Evolutionary conservation across 2,797 vertebrate genomes (phyloP).

Genomic region (Melopsittacus undulatus): DNA sequence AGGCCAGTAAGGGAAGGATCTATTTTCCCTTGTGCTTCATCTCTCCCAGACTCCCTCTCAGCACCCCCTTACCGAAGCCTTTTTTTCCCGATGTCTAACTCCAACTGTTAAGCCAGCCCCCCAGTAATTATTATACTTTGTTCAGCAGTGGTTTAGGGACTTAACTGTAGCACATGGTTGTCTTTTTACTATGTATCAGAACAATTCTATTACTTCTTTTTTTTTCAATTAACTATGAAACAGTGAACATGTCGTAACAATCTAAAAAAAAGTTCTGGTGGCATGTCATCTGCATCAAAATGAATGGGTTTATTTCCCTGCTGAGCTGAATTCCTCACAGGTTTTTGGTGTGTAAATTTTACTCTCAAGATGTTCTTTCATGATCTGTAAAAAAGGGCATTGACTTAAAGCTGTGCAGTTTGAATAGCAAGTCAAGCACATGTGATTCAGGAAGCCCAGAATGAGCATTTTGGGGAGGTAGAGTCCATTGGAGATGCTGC

Average conservation of each 20-base stretch:
- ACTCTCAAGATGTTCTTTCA: neutral
- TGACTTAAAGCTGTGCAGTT: neutral
- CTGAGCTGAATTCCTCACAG: neutral
- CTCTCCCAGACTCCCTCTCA: neutral
- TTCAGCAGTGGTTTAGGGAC: neutral
- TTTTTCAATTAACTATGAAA: neutral
- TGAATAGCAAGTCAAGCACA: neutral
- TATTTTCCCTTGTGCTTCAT: neutral
- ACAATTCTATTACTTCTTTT: neutral
- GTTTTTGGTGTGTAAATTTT: neutral
- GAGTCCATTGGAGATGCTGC: neutral
- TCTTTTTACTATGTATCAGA: conserved; percentile 4
- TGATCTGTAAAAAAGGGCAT: neutral
- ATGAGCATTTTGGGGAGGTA: neutral
- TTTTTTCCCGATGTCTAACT: neutral
- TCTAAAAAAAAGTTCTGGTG: neutral
- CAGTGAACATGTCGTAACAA: neutral
- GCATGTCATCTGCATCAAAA: neutral
- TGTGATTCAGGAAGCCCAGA: neutral
- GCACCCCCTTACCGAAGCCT: neutral
- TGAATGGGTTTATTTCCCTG: neutral
- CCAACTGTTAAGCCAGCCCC: neutral
- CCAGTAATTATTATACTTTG: neutral
- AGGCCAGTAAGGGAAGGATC: neutral
- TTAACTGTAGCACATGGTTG: neutral